These are phyloP conservation scores for Anaspis maculata DNA, from an alignment of 2,888 invertebrate species.

Conservation along the genomic window DNA sequence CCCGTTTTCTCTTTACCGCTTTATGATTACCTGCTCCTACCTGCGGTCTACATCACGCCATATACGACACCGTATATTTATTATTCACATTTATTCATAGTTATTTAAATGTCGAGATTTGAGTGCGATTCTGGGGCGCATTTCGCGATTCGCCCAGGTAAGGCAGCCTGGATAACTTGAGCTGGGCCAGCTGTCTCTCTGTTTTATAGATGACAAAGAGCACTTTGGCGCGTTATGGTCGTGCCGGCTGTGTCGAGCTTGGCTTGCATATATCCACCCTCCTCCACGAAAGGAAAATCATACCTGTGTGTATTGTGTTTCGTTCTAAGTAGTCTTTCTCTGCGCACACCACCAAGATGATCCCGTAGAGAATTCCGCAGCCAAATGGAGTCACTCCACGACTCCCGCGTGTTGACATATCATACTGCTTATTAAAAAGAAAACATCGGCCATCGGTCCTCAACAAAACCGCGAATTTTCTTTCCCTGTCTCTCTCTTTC, in stretches of 20 bases:
- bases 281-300: conserved; percentile 16
- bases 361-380: conserved; percentile 15
- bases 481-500: too few species aligned
- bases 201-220: conserved; percentile 39
- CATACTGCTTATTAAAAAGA: conserved; percentile 13
- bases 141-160: conserved; percentile 15
- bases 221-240: conserved; percentile 34
- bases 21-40: conserved; percentile 8
- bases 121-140: conserved; percentile 11
- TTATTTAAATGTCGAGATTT: conserved; percentile 24
- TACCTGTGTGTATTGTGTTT: conserved; percentile 20
- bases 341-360: conserved; percentile 14
- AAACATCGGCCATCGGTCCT: too few species aligned
- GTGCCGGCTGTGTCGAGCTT: conserved; percentile 30
- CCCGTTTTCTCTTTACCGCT: conserved; percentile 8
- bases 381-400: conserved; percentile 13
- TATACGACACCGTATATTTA: conserved; percentile 23
- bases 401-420: conserved; percentile 12
- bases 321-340: conserved; percentile 14
- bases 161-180: conserved; percentile 27
- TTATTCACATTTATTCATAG: conserved; percentile 29
- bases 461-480: too few species aligned
- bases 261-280: conserved; percentile 25
- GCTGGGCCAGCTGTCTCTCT: conserved; percentile 35
- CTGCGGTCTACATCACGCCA: conserved; percentile 11